Evolutionary conservation across 1,140 invertebrate species (phyloP).

Genomic region (Antheraea pernyi): DNA sequence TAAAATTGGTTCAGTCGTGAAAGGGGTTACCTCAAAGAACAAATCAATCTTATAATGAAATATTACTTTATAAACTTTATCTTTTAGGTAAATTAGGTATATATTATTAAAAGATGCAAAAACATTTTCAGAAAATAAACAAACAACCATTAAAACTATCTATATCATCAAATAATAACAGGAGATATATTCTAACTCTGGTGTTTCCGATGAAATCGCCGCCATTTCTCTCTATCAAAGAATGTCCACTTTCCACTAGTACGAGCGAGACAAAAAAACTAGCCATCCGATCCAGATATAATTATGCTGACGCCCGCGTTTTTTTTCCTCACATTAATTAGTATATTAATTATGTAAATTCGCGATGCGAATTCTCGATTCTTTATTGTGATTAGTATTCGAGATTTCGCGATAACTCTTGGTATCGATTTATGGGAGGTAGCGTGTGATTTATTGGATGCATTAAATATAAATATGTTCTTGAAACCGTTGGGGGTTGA

Average conservation of each 20-base stretch:
- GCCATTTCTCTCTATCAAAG: slow-evolving; percentile 1
- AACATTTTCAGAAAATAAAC: too few relatives aligned
- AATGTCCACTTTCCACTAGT: slow-evolving; percentile 10
- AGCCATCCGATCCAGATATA: background rate
- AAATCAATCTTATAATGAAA: too few relatives aligned
- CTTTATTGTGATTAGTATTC: slow-evolving; percentile 14
- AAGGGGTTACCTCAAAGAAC: too few relatives aligned
- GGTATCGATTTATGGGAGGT: slow-evolving; percentile 21
- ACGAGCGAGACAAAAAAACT: background rate
- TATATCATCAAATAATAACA: too few relatives aligned
- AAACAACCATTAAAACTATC: too few relatives aligned
- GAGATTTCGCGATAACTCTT: background rate
- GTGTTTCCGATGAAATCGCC: too few relatives aligned
- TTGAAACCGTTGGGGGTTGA: background rate
- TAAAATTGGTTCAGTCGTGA: too few relatives aligned
- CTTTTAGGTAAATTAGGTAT: too few relatives aligned
- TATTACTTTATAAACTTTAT: too few relatives aligned
- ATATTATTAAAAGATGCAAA: too few relatives aligned
- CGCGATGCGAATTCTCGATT: slow-evolving; percentile 16
- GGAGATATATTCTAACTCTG: too few relatives aligned
- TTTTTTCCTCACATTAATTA: slow-evolving; percentile 20
- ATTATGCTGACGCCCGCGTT: background rate
- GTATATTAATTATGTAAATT: slow-evolving; percentile 23
- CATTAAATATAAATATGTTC: background rate
- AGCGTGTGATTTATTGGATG: slow-evolving; percentile 14